A percentile compares a stretch with the other conserved stretches of the same genome.
Conservation (phyloP, 2,113 vertebrate genomes). For the Nannospalax galili region DNA sequence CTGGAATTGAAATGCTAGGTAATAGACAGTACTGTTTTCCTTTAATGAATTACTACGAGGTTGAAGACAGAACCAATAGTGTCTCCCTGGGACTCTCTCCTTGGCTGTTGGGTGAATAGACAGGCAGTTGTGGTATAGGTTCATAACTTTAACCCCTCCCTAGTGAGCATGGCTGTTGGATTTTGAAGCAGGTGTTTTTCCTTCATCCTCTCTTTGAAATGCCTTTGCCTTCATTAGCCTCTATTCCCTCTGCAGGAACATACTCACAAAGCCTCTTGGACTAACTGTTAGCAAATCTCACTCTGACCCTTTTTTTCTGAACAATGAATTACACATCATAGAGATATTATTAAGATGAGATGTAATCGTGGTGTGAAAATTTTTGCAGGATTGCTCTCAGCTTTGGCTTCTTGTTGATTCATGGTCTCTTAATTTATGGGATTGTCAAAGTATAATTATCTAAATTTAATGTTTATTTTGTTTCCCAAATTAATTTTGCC, state of each 20-base stretch:
- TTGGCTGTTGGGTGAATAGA: background rate
- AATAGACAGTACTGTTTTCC: background rate
- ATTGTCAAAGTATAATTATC: background rate
- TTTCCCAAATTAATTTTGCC: background rate
- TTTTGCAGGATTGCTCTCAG: background rate
- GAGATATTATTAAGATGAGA: slow-evolving; percentile 11
- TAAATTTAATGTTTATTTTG: slow-evolving; percentile 41
- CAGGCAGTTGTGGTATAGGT: background rate
- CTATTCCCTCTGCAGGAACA: background rate
- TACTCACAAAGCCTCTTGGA: background rate
- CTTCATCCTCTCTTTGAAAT: background rate
- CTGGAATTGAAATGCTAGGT: background rate
- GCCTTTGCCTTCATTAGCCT: background rate
- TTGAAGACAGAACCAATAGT: background rate
- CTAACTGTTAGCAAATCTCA: background rate
- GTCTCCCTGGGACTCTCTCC: background rate
- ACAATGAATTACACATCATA: background rate
- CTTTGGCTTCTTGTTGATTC: background rate
- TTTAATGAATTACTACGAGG: background rate
- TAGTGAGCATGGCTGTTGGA: background rate
- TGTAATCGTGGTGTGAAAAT: background rate
- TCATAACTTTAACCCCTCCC: background rate
- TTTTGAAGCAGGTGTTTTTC: background rate
- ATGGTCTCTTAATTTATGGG: background rate
- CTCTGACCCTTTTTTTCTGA: background rate